Percentiles rank a stretch among this genome's conserved stretches.
Evolutionary conservation across 2,113 vertebrate species (phyloP).

Genomic region (Atractosteus spatula): DNA sequence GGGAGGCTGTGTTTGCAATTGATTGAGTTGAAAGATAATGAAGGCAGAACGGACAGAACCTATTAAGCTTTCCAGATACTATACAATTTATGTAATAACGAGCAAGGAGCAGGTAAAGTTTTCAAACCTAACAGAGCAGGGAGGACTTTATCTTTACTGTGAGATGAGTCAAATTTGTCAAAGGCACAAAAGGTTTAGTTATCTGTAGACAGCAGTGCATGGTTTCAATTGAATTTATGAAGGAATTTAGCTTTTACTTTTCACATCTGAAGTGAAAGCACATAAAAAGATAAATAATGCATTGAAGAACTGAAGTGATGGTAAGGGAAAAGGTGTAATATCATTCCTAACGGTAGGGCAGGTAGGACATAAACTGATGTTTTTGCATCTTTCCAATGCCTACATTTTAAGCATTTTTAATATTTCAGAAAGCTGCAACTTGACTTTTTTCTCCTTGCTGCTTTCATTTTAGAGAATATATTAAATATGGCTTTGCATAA

Average conservation of each 20-base stretch:
- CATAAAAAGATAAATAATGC: too few relatives aligned
- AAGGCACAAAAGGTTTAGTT: constrained; percentile 32
- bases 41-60: constrained; percentile 19
- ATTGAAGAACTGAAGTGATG: too few relatives aligned
- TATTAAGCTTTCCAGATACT: constrained; percentile 20
- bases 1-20: neutral
- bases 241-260: neutral
- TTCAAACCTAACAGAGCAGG: constrained; percentile 22
- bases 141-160: constrained; percentile 9
- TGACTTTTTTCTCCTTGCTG: too few relatives aligned
- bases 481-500: too few relatives aligned
- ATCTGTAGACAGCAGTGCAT: constrained; percentile 35
- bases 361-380: too few relatives aligned
- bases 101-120: constrained; percentile 27
- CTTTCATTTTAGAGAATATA: too few relatives aligned
- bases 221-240: constrained; percentile 30
- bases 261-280: too few relatives aligned
- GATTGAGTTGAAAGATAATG: neutral
- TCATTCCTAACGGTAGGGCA: too few relatives aligned
- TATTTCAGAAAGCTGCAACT: too few relatives aligned
- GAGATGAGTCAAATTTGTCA: constrained; percentile 39
- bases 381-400: too few relatives aligned
- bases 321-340: too few relatives aligned
- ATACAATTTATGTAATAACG: constrained; percentile 10
- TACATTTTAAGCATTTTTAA: too few relatives aligned